Evolutionary conservation across 2,888 invertebrate species (phyloP), one percentile per base, ranked within the genome.

Genomic region (Cylloceria caligata): DNA sequence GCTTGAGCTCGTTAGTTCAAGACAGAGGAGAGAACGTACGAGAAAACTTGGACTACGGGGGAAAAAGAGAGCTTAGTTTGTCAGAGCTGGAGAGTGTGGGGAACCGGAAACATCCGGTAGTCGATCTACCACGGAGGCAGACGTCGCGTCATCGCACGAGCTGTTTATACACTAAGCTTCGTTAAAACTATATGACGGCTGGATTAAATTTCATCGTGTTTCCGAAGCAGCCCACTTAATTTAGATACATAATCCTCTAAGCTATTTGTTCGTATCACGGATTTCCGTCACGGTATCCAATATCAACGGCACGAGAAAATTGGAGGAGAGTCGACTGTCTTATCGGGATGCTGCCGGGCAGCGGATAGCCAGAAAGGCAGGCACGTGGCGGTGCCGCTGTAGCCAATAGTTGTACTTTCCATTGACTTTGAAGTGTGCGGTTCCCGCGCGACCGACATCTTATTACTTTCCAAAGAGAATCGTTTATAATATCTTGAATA

Each of bases 381-480:
- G 57, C 82, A 82, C 82, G 82, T 82, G 82, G 77, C 60, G 64
- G 7, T 55, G 55, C 55, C 13, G 30, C 60, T n/a, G 55, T 30
- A 16, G 62, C 65, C 73, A 82, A 82, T 82, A 60, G 75, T 62
- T 52, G 65, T 55, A 69, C 71, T 69, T 71, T 36, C 16, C 36
- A 57, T 71, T 60, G 65, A 71, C 82, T 19, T n/a, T 21, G 45
- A 34, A n/a, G 19, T 21, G 21, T 24, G 69, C n/a, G 55, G 19
- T 55, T 55, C 39, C 24, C 69, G 69, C 27, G 55, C 36, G n/a
- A 24, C 13, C 6, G 21, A 6, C 34, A 4, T 67, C 19, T 27
- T 47, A 9, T 13, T 11, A 13, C 4, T 19, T 45, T 13, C 6
- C 7, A 11, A 9, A 39, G 39, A 39, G 2, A 0, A 45, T 62